Percentiles rank a stretch among this genome's conserved stretches.
These are phyloP conservation scores for Prolemur simus DNA, from an alignment of 2,113 vertebrate genomes.

Conservation along the genomic window DNA sequence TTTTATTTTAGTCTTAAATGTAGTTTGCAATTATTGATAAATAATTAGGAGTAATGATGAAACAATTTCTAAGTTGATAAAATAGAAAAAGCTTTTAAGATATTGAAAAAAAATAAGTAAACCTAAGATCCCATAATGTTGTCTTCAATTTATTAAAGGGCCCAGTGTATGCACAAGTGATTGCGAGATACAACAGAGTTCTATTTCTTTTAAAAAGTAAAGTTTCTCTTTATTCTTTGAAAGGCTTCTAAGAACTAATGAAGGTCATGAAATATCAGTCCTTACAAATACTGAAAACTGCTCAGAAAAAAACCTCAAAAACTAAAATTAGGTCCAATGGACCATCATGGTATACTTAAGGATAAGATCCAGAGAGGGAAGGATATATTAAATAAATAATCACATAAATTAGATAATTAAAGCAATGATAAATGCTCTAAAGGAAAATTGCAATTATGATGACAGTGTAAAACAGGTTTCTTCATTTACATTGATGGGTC, in stretches of 20 bases:
- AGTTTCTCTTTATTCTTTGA: not conserved
- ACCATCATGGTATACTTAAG: not conserved
- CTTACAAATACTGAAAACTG: not conserved
- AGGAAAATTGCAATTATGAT: not conserved
- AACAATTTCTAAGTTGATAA: not conserved
- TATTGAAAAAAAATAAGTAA: not conserved
- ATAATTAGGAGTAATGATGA: not conserved
- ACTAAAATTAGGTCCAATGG: not conserved
- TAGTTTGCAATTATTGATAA: not conserved
- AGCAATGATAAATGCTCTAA: not conserved
- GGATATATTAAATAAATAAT: not conserved
- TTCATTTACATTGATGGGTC: not conserved
- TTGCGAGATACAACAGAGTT: not conserved
- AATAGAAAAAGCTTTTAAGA: not conserved
- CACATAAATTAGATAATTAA: not conserved
- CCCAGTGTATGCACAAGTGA: not conserved
- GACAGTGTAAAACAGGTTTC: not conserved
- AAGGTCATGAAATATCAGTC: not conserved
- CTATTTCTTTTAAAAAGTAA: not conserved
- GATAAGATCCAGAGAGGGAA: not conserved
- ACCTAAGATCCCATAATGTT: not conserved
- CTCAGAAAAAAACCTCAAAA: not conserved
- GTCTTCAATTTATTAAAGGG: not conserved
- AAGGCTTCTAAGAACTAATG: not conserved
- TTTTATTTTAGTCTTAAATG: not conserved